Evolutionary conservation across 2,888 invertebrate species (phyloP).

Genomic region (Cephalotes varians): DNA sequence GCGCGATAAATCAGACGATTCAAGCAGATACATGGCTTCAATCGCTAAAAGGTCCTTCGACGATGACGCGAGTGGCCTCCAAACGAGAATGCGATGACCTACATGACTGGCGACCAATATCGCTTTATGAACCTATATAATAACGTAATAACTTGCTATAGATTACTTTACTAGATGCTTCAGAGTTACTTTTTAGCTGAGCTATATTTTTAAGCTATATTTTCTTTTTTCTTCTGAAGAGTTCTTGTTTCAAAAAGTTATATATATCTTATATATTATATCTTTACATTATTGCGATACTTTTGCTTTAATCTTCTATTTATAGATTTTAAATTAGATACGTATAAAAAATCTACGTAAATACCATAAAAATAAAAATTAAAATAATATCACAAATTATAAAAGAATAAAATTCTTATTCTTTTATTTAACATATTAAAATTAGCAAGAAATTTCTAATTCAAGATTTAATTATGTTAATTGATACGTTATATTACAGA

Average conservation of each 20-base stretch:
- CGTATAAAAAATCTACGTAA: neutral
- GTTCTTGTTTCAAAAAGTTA: neutral
- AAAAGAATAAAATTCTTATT: neutral
- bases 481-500: neutral
- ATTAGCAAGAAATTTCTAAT: neutral
- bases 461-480: neutral
- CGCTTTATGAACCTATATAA: conserved; percentile 28
- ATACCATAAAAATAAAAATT: neutral
- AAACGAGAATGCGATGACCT: conserved; percentile 20
- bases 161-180: neutral
- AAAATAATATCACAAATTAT: too few relatives aligned
- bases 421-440: neutral
- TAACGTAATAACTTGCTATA: conserved; percentile 28
- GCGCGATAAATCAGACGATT: conserved; percentile 80
- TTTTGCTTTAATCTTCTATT: neutral
- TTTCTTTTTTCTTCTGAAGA: neutral
- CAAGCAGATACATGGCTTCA: conserved; percentile 80
- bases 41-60: conserved; percentile 81
- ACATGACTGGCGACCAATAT: conserved; percentile 21
- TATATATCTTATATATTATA: neutral
- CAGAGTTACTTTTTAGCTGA: neutral
- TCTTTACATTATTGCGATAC: neutral
- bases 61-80: conserved; percentile 53
- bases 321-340: too few relatives aligned
- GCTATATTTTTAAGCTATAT: neutral